Base-by-base conservation (phyloP, 2,888 invertebrate species). In the Platypus cylindrus region DNA sequence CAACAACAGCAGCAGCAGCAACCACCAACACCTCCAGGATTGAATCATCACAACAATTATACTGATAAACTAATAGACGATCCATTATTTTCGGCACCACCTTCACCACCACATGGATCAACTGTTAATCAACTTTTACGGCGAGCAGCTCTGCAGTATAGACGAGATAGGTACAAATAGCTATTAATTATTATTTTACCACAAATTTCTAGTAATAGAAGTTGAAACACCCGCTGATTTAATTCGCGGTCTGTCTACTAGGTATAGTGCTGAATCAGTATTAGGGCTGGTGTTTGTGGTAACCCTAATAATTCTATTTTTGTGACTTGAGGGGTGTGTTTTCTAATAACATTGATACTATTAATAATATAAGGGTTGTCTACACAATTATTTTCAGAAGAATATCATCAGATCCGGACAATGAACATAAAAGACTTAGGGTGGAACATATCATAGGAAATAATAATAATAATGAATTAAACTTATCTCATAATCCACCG, bases 61-160 rank as follows among this genome's bases (percentile, higher is more conserved):
- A 55, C 62, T 32, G 65, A 65, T 32, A 64, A 63, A 54, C 50
- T 65, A 48, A 61, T 67, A 41, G 70, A 71, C 46, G 70, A 70
- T 40, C 55, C 62, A 3, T 66, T 75, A 38, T 70, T 75, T 47
- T 70, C 71, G 53, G 70, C 74, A 35, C 64, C 64, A 20, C 58
- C 63, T 30, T 63, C 57, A 55, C 71, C 54, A 52, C 50, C 69
- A 58, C 62, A 63, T 60, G 46, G 63, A 56, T 70, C 71, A 52
- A 70, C 75, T 34, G 74, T 74, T 52, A 76, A 75, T 48, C 67
- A 78, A 53, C 65, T 80, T 53, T 73, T 80, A 53, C 71, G 80
- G 45, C 51, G 60, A 30, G 59, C 60, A 30, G 56, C 60, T 5
- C 52, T 57, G 52, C 59, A 59, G 38, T 55, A 58, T 41, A 51